Evolutionary conservation across 2,888 invertebrate genomes (phyloP).

Genomic region (Thymelicus sylvestris): DNA sequence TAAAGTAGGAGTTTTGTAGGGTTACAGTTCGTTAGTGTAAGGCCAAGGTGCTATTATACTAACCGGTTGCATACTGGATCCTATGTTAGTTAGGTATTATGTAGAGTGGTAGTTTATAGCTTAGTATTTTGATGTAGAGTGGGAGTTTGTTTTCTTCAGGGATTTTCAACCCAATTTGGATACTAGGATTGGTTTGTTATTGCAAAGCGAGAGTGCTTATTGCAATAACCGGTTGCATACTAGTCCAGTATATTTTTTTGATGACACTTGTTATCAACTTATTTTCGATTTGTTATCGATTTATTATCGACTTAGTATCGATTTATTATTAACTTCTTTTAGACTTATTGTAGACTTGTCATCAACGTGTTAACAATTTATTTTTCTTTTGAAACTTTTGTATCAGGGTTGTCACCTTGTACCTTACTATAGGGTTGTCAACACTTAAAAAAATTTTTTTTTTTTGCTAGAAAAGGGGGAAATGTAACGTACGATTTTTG

Average conservation of each 20-base stretch:
- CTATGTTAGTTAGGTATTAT: too few relatives aligned
- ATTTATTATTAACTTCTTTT: background rate
- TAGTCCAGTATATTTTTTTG: background rate
- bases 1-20: too few relatives aligned
- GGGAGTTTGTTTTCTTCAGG: background rate
- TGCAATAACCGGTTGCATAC: background rate
- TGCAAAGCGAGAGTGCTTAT: background rate
- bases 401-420: background rate
- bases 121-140: too few relatives aligned
- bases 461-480: too few relatives aligned
- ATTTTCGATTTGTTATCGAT: background rate
- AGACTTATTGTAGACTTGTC: background rate
- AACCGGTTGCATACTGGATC: too few relatives aligned
- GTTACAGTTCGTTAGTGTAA: too few relatives aligned
- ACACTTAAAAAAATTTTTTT: too few relatives aligned
- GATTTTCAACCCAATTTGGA: background rate
- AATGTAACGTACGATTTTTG: too few relatives aligned
- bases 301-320: background rate
- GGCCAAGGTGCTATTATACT: too few relatives aligned
- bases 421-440: too few relatives aligned
- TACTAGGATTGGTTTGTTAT: background rate
- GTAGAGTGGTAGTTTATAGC: too few relatives aligned
- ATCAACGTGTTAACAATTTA: too few relatives aligned
- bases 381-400: background rate
- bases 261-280: background rate